Conservation (phyloP, 2,888 invertebrate species). For the Dicyrtomina minuta region DNA sequence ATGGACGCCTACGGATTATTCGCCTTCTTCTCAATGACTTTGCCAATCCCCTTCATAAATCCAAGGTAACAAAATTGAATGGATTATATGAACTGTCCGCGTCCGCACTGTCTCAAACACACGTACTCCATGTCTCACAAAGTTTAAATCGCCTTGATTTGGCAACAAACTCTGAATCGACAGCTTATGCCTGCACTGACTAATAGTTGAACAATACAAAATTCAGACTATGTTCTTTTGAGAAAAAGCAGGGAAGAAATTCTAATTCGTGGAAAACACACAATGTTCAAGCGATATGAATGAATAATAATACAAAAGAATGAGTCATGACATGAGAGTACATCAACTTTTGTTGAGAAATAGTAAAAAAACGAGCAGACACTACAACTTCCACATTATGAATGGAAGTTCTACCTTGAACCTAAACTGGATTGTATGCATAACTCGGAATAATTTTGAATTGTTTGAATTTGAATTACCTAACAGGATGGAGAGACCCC, state of each 20-base stretch:
- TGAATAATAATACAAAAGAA: no score
- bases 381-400: no score
- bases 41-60: conserved; percentile 87
- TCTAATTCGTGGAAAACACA: no score
- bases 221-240: no score
- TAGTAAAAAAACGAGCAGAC: no score
- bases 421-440: background rate
- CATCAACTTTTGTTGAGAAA: no score
- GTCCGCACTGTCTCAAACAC: background rate
- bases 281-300: no score
- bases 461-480: no score
- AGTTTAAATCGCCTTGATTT: conserved; percentile 1
- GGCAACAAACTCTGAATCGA: no score
- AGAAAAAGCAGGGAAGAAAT: no score
- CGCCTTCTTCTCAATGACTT: conserved; percentile 86
- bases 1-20: conserved; percentile 85
- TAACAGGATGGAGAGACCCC: conserved; percentile 94
- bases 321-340: no score
- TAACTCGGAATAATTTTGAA: conserved; percentile 31
- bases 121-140: background rate
- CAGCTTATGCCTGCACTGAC: background rate
- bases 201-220: no score
- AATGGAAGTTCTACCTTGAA: background rate
- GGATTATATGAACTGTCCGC: background rate
- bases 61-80: conserved; percentile 68